These are phyloP conservation scores for Baronia brevicornis DNA, from an alignment of 2,888 invertebrate species.

Conservation along the genomic window DNA sequence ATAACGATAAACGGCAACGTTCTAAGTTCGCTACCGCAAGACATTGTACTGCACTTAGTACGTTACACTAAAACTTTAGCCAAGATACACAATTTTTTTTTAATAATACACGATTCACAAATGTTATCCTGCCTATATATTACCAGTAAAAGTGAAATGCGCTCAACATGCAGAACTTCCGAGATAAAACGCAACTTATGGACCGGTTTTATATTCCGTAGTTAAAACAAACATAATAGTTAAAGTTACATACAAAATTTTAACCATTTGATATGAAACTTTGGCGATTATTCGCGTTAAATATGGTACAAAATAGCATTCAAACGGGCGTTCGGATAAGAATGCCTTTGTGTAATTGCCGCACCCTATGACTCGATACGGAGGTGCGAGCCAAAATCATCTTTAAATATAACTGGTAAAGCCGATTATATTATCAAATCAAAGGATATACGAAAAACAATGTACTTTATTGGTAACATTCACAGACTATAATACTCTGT, in stretches of 20 bases:
- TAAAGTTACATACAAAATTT: constrained; percentile 16
- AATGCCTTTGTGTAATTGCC: constrained; percentile 9
- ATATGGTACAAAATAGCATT: constrained; percentile 13
- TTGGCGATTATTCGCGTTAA: constrained; percentile 15
- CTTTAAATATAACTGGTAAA: too few relatives aligned
- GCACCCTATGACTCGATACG: constrained; percentile 1
- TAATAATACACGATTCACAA: too few relatives aligned
- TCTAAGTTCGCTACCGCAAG: too few relatives aligned
- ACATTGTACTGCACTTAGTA: too few relatives aligned
- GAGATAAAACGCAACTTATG: constrained; percentile 15
- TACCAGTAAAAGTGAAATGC: constrained; percentile 7
- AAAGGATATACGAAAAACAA: too few relatives aligned
- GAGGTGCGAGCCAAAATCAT: constrained; percentile 4
- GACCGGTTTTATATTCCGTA: constrained; percentile 13
- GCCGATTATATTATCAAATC: too few relatives aligned
- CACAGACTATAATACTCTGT: too few relatives aligned
- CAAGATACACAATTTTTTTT: too few relatives aligned
- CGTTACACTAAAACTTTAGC: too few relatives aligned
- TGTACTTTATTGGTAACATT: too few relatives aligned
- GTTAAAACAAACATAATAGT: constrained; percentile 14
- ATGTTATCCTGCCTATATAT: too few relatives aligned
- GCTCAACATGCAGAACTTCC: constrained; percentile 8
- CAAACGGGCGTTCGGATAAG: constrained; percentile 15
- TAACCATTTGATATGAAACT: constrained; percentile 16
- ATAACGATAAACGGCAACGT: too few relatives aligned